Evolutionary conservation across 2,797 vertebrate genomes (phyloP).

Genomic region (Hemibagrus guttatus): DNA sequence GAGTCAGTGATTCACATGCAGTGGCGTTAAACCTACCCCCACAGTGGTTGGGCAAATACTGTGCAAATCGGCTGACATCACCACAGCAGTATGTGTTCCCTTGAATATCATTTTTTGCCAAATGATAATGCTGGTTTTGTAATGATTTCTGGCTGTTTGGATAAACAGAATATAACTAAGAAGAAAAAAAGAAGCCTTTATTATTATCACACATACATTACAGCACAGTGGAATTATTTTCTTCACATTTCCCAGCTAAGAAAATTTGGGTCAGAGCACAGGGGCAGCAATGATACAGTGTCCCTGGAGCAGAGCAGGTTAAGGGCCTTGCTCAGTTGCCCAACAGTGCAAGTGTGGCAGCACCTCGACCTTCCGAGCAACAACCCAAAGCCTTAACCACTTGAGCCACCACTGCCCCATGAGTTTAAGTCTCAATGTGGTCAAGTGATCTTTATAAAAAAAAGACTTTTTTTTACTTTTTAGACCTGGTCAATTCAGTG

Average conservation of each 20-base stretch:
- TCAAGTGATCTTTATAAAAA: background rate
- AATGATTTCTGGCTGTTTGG: background rate
- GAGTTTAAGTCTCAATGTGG: background rate
- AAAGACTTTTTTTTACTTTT: background rate
- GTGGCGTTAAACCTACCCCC: slow-evolving; percentile 13
- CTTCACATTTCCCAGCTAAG: too few relatives aligned
- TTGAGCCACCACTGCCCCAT: too few relatives aligned
- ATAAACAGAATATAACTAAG: background rate
- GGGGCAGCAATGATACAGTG: too few relatives aligned
- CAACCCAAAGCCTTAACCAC: too few relatives aligned
- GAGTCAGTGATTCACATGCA: slow-evolving; percentile 23
- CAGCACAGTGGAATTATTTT: too few relatives aligned
- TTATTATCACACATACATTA: too few relatives aligned
- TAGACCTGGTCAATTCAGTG: background rate
- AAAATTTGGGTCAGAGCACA: too few relatives aligned
- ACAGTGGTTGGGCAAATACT: slow-evolving; percentile 2
- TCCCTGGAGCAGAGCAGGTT: too few relatives aligned
- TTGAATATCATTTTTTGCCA: background rate
- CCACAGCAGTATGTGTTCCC: background rate
- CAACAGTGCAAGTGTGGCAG: too few relatives aligned
- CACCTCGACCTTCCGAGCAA: too few relatives aligned
- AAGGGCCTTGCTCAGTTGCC: too few relatives aligned
- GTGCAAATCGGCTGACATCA: background rate
- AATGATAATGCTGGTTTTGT: background rate
- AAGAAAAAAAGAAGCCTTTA: too few relatives aligned